Evolutionary conservation across 1,140 invertebrate species (phyloP), one percentile per base, ranked within the genome.

Genomic region (Habropoda laboriosa): DNA sequence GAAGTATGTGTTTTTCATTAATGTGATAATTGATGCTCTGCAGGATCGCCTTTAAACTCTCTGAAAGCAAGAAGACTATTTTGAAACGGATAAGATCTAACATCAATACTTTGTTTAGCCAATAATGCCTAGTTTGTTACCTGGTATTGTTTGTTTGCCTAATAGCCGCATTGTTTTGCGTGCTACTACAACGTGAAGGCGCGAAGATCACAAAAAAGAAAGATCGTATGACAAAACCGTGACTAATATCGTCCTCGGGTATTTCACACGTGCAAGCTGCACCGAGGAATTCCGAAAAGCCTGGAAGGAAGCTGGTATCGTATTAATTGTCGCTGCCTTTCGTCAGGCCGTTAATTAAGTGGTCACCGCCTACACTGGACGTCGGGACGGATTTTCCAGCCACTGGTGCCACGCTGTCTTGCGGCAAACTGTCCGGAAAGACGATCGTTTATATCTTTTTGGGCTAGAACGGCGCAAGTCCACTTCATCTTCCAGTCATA

Each of bases 301-400:
- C 57, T 45, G 73, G 24, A 75, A 89, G 87, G 81, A 87, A 87
- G 73, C 75, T 53, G 79, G 67, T 49, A 35, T 80, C 68, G 38
- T 83, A 80, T 86, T 88, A 85, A 88, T 88, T 63, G 85, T 24
- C 64, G 53, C 57, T 72, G 61, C 71, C 80, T 90, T 89, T 89
- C 89, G 87, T 89, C 88, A 85, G 83, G 72, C 84, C 87, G 72
- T 89, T 87, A 89, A 89, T 89, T 89, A 89, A 82, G 13, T 42
- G 80, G 80, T 76, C 76, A 78, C 76, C 80, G 76, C 79, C 87
- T 38, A 74, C 72, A 18, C 27, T 79, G n/a, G 30, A n/a, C 51
- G 60, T 79, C 38, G 51, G 47, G 18, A 47, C 47, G 47, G 63
- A 68, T 85, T 78, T 80, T 81, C 51, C 78, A 51, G 60, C 53